Evolutionary conservation across 64 coral and sea anemone species (phyloP).

Genomic region (Montipora foliosa): DNA sequence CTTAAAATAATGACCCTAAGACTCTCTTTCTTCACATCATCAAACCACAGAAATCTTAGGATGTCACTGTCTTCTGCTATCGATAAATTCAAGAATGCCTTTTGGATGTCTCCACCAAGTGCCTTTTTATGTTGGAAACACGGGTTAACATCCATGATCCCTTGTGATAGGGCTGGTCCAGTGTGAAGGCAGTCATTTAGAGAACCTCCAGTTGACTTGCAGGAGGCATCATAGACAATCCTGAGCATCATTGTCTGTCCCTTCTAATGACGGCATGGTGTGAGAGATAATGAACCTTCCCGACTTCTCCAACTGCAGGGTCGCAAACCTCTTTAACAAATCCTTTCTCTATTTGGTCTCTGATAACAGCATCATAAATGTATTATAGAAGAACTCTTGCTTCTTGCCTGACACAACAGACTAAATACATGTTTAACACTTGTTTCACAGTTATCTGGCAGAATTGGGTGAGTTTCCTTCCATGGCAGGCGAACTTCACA

Average conservation of each 20-base stretch:
- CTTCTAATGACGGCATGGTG: conserved; percentile 66
- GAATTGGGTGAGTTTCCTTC: conserved; percentile 40
- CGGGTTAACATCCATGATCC: conserved; percentile 55
- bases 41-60: conserved; percentile 43
- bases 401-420: conserved; percentile 37
- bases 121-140: conserved; percentile 59
- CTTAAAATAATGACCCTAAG: conserved; percentile 17
- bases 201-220: conserved; percentile 22
- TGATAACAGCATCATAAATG: conserved; percentile 65
- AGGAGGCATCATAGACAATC: no score
- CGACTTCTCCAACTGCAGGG: background rate
- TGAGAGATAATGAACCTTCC: conserved; percentile 72
- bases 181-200: conserved; percentile 71
- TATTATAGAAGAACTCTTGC: conserved; percentile 13
- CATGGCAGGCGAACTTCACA: conserved; percentile 69
- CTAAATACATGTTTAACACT: conserved; percentile 8
- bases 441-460: conserved; percentile 63
- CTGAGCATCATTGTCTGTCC: conserved; percentile 14
- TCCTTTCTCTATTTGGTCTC: conserved; percentile 43
- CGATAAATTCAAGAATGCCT: conserved; percentile 62
- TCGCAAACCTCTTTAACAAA: conserved; percentile 60
- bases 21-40: background rate
- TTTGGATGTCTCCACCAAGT: conserved; percentile 56
- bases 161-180: conserved; percentile 46
- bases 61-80: conserved; percentile 41